Conservation (phyloP, 2,888 invertebrate species). For the Brenthis hecate region DNA sequence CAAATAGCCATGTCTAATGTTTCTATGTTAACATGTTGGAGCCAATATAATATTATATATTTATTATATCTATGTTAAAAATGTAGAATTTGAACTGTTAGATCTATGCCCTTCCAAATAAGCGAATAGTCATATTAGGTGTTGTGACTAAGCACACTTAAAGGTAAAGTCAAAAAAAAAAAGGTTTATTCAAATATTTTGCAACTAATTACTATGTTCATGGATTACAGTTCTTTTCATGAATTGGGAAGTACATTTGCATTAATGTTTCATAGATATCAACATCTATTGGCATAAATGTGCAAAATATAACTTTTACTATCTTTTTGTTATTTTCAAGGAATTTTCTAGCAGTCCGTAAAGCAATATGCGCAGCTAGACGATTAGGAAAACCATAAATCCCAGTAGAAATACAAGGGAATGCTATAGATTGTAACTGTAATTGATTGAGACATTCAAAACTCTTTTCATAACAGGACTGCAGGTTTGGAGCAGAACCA, state of each 20-base stretch:
- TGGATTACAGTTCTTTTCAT: slow-evolving; percentile 49
- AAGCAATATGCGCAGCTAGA: slow-evolving; percentile 89
- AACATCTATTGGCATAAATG: slow-evolving; percentile 88
- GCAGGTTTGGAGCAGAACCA: slow-evolving; percentile 84
- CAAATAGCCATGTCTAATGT: too few relatives aligned
- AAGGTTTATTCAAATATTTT: too few relatives aligned
- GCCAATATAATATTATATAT: too few relatives aligned
- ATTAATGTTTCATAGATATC: slow-evolving; percentile 87
- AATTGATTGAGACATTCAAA: slow-evolving; percentile 82
- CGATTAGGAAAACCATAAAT: slow-evolving; percentile 93
- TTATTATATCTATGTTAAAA: too few relatives aligned
- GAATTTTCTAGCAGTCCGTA: slow-evolving; percentile 85
- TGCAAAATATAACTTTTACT: slow-evolving; percentile 90
- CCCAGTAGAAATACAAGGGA: slow-evolving; percentile 96
- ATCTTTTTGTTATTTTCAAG: slow-evolving; percentile 80
- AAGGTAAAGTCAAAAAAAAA: too few relatives aligned
- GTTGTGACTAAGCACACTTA: too few relatives aligned
- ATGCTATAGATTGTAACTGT: slow-evolving; percentile 86
- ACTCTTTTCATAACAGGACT: slow-evolving; percentile 87
- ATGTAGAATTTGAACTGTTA: too few relatives aligned
- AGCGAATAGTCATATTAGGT: too few relatives aligned
- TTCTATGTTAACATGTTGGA: too few relatives aligned
- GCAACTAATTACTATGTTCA: slow-evolving; percentile 2
- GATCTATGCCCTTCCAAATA: too few relatives aligned
- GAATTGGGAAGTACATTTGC: slow-evolving; percentile 87